Base-by-base conservation (phyloP, 2,113 vertebrate species). In the Hirundichthys speculiger region DNA sequence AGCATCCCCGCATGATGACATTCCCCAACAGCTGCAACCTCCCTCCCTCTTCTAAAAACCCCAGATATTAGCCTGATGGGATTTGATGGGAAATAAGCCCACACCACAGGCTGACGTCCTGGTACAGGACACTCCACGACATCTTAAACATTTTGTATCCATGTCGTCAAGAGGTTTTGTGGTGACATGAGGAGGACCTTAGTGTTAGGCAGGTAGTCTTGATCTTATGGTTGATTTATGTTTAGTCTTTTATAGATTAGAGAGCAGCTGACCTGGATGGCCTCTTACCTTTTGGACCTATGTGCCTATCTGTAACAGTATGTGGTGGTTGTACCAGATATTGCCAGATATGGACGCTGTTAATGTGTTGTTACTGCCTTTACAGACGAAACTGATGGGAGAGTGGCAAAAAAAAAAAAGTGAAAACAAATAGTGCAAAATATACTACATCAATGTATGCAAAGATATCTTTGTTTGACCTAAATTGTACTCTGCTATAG, bases 271-370 rank as follows among this genome's bases (percentile, higher is more conserved):
- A 38, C 9, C 50, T 47, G 22, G 38, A 53, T 40, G 51, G 13
- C 60, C 42, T 73, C 62, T 21, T 19, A 58, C 39, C 38, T 67
- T 64, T 41, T 83, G 79, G 83, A 86, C 81, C 77, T 86, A 82
- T 64, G 85, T 83, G 73, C 82, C 79, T 49, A 16, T 69, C 70
- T 74, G 72, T 50, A 49, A 38, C 60, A 58, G 69, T 43, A 59
- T 79, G 25, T 38, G 48, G 61, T 27, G 3, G 5, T 46, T 6
- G 39, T 56, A 70, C 57, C 64, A 63, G 71, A 65, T 47, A 21
- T 50, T 16, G 48, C 18, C 56, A 58, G 64, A 60, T 73, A 69
- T 53, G 60, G 64, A 51, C 70, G 64, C 19, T 9, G 27, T 59
- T 42, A 59, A 63, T 77, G 77, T 57, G 79, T 61, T 73, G 54